Percentiles rank a stretch among this genome's conserved stretches.
Evolutionary conservation across 2,888 invertebrate species (phyloP).

Genomic region (Gibbula magus): DNA sequence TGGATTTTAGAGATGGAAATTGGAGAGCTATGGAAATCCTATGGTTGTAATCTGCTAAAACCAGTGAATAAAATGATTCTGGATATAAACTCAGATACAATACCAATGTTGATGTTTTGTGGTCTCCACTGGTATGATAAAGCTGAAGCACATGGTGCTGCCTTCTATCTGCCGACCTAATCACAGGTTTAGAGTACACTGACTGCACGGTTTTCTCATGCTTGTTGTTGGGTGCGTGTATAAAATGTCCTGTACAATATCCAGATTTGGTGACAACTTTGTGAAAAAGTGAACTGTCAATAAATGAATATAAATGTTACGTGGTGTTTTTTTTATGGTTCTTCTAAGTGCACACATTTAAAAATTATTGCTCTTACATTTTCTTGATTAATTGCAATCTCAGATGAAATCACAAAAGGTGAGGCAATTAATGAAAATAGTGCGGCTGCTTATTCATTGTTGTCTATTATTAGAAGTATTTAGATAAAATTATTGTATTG

Average conservation of each 20-base stretch:
- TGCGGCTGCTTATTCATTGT: too few species aligned
- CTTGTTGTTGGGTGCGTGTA: conserved; percentile 16
- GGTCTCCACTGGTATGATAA: not conserved
- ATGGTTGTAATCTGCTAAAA: too few species aligned
- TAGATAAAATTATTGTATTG: too few species aligned
- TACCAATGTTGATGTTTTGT: not conserved
- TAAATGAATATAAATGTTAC: conserved; percentile 15
- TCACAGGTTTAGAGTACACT: not conserved
- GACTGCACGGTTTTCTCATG: not conserved
- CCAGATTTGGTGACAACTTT: conserved; percentile 9
- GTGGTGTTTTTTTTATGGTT: not conserved
- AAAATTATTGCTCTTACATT: too few species aligned
- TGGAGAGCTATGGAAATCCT: too few species aligned
- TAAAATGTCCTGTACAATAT: conserved; percentile 17
- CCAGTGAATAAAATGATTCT: too few species aligned
- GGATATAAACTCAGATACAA: too few species aligned
- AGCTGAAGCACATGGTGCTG: not conserved
- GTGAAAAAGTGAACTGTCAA: conserved; percentile 19
- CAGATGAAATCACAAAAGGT: too few species aligned
- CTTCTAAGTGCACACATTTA: not conserved
- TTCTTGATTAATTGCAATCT: too few species aligned
- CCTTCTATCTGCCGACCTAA: not conserved
- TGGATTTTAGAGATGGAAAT: too few species aligned
- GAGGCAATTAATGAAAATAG: too few species aligned
- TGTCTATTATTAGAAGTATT: too few species aligned